phyloP scores from a whole-genome alignment of 2,888 invertebrate genomes.

The Sinohyriopsis cumingii region DNA sequence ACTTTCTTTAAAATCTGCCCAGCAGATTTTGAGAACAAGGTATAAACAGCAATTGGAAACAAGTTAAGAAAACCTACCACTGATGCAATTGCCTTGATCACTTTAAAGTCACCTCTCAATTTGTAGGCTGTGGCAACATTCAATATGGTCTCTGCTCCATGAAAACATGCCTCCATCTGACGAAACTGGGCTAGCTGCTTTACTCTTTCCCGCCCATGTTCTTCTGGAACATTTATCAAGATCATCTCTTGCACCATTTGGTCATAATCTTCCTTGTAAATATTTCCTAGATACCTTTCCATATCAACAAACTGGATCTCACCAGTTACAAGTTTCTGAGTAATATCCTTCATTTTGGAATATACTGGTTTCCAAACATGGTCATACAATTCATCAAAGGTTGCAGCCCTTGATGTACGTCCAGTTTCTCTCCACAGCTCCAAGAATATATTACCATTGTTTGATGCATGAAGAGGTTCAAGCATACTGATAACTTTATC shows the following conservation, averaged over 20 bases:
- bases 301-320: conserved; percentile 3
- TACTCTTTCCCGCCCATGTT: not conserved
- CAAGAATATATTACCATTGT: too few relatives aligned
- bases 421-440: too few relatives aligned
- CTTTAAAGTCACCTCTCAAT: conserved; percentile 2
- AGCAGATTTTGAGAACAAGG: too few relatives aligned
- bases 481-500: too few relatives aligned
- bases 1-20: too few relatives aligned
- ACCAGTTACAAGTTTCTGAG: conserved; percentile 2
- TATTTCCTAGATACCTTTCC: conserved; percentile 7
- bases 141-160: not conserved
- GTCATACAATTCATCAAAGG: too few relatives aligned
- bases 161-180: not conserved
- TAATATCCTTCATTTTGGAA: conserved; percentile 4
- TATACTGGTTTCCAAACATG: not conserved
- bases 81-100: not conserved
- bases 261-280: conserved; percentile 7
- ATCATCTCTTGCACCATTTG: not conserved
- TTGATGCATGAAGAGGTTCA: too few relatives aligned
- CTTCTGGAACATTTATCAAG: too few relatives aligned
- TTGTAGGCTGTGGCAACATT: not conserved
- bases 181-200: not conserved
- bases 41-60: too few relatives aligned
- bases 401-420: too few relatives aligned
- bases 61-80: too few relatives aligned